Evolutionary conservation across 2,113 vertebrate genomes (phyloP).

Genomic region (Neodontobutis hainanensis): DNA sequence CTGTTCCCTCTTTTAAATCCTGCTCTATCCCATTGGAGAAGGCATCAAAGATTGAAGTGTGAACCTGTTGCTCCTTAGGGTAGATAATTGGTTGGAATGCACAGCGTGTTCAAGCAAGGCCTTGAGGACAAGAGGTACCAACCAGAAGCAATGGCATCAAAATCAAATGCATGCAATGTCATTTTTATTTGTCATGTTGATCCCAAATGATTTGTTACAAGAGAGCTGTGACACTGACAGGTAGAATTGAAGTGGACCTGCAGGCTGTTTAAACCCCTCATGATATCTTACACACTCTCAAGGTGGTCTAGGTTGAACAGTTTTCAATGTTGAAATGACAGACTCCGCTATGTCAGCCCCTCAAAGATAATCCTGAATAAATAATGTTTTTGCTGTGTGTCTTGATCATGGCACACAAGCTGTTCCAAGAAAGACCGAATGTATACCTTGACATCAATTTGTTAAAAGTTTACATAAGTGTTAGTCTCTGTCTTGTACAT

Average conservation of each 20-base stretch:
- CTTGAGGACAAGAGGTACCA: constrained; percentile 54
- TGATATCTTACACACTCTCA: constrained; percentile 33
- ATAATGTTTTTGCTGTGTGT: constrained; percentile 27
- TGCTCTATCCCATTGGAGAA: constrained; percentile 69
- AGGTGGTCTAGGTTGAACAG: constrained; percentile 48
- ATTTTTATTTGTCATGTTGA: constrained; percentile 37
- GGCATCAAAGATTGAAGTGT: constrained; percentile 73
- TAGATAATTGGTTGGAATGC: constrained; percentile 74
- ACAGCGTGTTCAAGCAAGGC: constrained; percentile 68
- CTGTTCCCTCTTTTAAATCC: constrained; percentile 69
- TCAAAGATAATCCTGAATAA: constrained; percentile 45
- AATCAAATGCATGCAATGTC: constrained; percentile 46
- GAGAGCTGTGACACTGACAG: constrained; percentile 40
- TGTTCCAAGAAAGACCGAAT: too few relatives aligned
- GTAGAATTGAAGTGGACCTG: constrained; percentile 36
- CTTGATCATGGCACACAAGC: constrained; percentile 13
- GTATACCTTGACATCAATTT: too few relatives aligned
- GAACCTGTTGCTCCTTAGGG: constrained; percentile 71
- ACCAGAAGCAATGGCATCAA: constrained; percentile 56
- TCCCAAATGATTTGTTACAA: constrained; percentile 52
- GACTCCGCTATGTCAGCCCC: constrained; percentile 30
- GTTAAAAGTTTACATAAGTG: too few relatives aligned
- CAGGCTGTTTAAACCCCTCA: constrained; percentile 26
- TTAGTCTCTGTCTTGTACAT: too few relatives aligned
- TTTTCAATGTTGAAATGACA: constrained; percentile 51